Evolutionary conservation across 2,797 vertebrate species (phyloP), one percentile per base, ranked within the genome.

Genomic region (Bovichtus diacanthus): DNA sequence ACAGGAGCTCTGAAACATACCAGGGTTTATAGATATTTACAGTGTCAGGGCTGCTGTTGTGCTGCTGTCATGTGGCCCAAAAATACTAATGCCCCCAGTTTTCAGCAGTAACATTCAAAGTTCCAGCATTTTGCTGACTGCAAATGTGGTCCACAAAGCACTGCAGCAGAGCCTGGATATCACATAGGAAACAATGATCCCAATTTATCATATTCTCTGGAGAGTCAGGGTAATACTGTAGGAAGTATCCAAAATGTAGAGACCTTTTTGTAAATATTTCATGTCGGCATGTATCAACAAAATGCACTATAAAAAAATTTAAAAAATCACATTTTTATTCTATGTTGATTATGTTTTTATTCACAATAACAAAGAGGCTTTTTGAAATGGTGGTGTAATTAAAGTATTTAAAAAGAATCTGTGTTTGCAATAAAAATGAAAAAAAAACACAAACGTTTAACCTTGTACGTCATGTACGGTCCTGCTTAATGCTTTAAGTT

Each of bases 101-200:
- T 63, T 31, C 16, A 74, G 39, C 23, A 43, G 23, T 46, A 69
- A n/a, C 18, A 54, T 43, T 39, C 23, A 16, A 65, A 49, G 16
- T 21, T 73, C 44, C 34, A 76, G 60, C 15, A 55, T 65, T 62
- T 55, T 19, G 18, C 38, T 64, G 50, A 34, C 44, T n/a, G 41
- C 0, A 3, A 44, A 61, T 61, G 18, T 34, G 39, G 66, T 60
- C 58, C 47, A 36, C 31, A 54, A 51, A 62, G 25, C 54, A 75
- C 68, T 58, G 46, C 60, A 65, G 47, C 29, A 41, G 47, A 47
- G 60, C 60, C 34, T 46, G 23, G 11, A 65, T 53, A 41, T 66
- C 53, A 74, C 43, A 59, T 6, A 29, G 44, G 13, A n/a, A 69
- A 64, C 31, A 34, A 34, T 34, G 31, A 34, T 15, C 36, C 15